phyloP scores from a whole-genome alignment of 2,888 invertebrate species.

The Drosophila anceps region DNA sequence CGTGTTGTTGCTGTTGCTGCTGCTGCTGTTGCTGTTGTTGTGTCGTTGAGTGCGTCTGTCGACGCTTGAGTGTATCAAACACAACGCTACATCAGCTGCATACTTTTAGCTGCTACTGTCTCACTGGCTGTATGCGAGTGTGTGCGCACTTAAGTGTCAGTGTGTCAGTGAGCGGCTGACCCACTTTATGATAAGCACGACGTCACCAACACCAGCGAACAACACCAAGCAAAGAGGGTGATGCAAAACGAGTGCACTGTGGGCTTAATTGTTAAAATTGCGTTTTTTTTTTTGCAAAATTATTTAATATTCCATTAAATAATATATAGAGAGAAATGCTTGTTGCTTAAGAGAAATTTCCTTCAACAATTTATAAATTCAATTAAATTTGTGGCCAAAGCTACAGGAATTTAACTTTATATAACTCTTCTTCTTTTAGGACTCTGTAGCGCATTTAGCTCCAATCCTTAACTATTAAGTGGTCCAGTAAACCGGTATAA shows the following conservation, averaged over 20 bases:
- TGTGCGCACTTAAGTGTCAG: constrained; percentile 71
- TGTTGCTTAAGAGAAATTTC: neutral
- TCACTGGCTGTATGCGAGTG: constrained; percentile 14
- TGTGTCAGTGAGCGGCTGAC: constrained; percentile 80
- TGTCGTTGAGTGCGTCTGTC: constrained; percentile 75
- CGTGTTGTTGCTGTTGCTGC: constrained; percentile 27
- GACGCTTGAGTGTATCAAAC: constrained; percentile 79
- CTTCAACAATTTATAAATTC: no score
- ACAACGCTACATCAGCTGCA: constrained; percentile 72
- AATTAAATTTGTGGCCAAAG: fast-evolving
- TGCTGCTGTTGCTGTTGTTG: constrained; percentile 33
- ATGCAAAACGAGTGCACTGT: constrained; percentile 19
- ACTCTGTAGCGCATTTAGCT: no score
- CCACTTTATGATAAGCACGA: constrained; percentile 74
- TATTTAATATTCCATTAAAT: neutral
- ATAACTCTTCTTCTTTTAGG: no score
- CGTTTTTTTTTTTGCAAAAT: neutral
- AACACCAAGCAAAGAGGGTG: constrained; percentile 17
- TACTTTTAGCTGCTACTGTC: constrained; percentile 60
- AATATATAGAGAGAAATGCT: neutral
- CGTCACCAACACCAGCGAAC: constrained; percentile 40
- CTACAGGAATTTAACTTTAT: neutral
- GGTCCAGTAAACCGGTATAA: no score
- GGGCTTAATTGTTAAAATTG: neutral
- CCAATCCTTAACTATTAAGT: no score